Evolutionary conservation across 1,140 invertebrate genomes (phyloP).

Genomic region (Oryzaephilus surinamensis): DNA sequence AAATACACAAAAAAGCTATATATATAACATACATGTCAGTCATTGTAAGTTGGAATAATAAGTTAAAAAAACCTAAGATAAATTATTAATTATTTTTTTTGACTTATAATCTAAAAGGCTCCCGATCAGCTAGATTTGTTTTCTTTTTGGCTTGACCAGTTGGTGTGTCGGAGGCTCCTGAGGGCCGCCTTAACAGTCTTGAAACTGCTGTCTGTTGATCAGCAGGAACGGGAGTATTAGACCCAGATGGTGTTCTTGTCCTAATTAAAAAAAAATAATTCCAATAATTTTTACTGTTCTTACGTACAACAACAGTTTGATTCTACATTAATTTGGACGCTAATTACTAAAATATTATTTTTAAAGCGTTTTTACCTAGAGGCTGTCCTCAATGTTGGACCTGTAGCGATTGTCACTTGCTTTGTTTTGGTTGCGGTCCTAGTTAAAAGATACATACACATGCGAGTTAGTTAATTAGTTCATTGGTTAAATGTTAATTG

Average conservation of each 20-base stretch:
- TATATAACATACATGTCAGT: slow-evolving; percentile 32
- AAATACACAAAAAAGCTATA: slow-evolving; percentile 24
- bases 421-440: slow-evolving; percentile 34
- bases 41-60: slow-evolving; percentile 28
- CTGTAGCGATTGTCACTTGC: slow-evolving; percentile 33
- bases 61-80: slow-evolving; percentile 21
- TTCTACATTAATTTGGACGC: background rate
- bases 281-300: background rate
- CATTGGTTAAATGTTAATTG: slow-evolving; percentile 18
- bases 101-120: slow-evolving; percentile 53
- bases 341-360: background rate
- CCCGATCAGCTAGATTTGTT: slow-evolving; percentile 47
- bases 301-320: slow-evolving; percentile 3
- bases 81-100: slow-evolving; percentile 13
- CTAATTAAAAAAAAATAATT: slow-evolving; percentile 33
- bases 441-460: slow-evolving; percentile 31
- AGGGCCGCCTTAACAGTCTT: slow-evolving; percentile 51
- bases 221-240: slow-evolving; percentile 53
- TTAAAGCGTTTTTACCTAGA: slow-evolving; percentile 30
- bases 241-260: slow-evolving; percentile 58
- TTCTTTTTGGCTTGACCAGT: slow-evolving; percentile 44
- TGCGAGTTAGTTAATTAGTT: slow-evolving; percentile 35
- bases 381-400: slow-evolving; percentile 33
- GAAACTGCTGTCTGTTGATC: slow-evolving; percentile 48
- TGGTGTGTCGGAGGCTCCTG: slow-evolving; percentile 51